phyloP scores from a whole-genome alignment of 2,113 vertebrate genomes.

The Halichoeres trimaculatus region DNA sequence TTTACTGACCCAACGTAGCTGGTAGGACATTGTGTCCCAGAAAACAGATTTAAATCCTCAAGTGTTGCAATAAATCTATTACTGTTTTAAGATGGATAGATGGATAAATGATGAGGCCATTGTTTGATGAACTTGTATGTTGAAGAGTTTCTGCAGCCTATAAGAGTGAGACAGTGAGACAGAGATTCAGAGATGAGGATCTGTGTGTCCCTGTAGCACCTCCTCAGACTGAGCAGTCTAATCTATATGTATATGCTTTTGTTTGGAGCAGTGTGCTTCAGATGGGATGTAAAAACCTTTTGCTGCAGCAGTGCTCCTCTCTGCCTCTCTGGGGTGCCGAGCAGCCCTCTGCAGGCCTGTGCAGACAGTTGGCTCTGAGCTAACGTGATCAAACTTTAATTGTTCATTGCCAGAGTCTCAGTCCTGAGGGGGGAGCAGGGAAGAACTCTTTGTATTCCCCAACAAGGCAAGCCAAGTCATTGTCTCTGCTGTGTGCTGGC shows the following conservation, averaged over 20 bases:
- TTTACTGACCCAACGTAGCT: no score
- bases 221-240: background rate
- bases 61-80: no score
- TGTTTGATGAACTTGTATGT: no score
- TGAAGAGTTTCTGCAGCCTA: no score
- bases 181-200: no score
- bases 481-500: constrained; percentile 28
- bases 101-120: no score
- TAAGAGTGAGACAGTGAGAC: no score
- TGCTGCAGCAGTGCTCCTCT: background rate
- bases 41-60: no score
- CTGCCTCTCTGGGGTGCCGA: background rate
- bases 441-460: constrained; percentile 19
- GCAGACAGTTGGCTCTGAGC: constrained; percentile 22
- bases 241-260: background rate
- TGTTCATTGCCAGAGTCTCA: constrained; percentile 43
- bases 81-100: no score
- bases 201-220: no score
- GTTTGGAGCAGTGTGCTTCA: background rate
- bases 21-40: no score
- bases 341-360: background rate
- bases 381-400: constrained; percentile 59
- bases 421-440: constrained; percentile 35
- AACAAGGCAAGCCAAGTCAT: background rate
- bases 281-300: constrained; percentile 10